Base-by-base conservation (phyloP, 2,113 vertebrate species). In the Vidua macroura region DNA sequence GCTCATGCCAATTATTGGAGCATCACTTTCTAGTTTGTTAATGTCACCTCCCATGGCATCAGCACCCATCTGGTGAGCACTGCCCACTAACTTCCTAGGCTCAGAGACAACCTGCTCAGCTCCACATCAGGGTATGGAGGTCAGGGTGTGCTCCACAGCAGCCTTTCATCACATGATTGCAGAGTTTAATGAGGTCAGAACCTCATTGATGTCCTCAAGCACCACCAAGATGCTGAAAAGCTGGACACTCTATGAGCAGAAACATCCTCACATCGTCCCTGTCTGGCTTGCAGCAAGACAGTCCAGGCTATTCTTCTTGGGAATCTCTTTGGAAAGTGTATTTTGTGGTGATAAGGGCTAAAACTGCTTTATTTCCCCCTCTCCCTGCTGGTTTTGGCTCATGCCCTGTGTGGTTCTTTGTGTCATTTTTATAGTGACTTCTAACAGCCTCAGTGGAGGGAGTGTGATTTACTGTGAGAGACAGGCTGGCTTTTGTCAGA, bases 381-480 rank as follows among this genome's bases (percentile, higher is more conserved):
- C 56, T 80, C 79, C 70, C 8, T 39, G n/a, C 89, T 60, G 51
- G 7, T 84, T 85, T 62, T 83, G 84, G 49, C 75, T 91, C 75
- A 25, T 14, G 6, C 30, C 52, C 49, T 18, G 8, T 19, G 53
- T 62, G 52, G 63, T 31, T 76, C 66, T 86, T 80, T 80, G 44
- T 83, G 83, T 94, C 69, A 33, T 72, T 88, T 67, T 37, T 55
- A 74, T 30, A 62, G 75, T 19, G 64, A 70, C 31, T 60, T 55
- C 51, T 8, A 33, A 84, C 17, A 86, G 96, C 91, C 78, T 53
- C 58, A 30, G 48, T 6, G 64, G 88, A 53, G 14, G 74, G 44
- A 5, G 72, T 78, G 35, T 94, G 96, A 97, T 94, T 97, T 97
- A 97, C 96, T 55, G 95, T 53, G 74, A 90, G 84, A 92, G 88